phyloP scores from a whole-genome alignment of 2,888 invertebrate species.

The Limnephilus auricula region DNA sequence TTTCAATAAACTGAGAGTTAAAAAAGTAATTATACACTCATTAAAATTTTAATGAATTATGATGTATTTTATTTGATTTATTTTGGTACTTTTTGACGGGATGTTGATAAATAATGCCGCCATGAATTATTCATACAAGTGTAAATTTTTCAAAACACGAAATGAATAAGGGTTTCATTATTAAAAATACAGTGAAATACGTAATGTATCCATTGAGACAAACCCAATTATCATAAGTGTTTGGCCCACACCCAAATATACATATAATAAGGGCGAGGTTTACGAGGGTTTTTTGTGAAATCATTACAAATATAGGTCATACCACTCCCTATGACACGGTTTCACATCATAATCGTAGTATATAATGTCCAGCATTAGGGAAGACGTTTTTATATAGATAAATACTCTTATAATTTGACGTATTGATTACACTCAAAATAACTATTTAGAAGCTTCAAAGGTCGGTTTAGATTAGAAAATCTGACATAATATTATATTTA shows the following conservation, averaged over 20 bases:
- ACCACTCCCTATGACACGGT: conserved; percentile 9
- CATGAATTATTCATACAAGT: neutral
- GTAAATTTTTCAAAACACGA: neutral
- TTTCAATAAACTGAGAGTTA: no score
- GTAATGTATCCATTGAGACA: conserved; percentile 29
- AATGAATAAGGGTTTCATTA: conserved; percentile 24
- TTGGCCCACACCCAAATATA: conserved; percentile 23
- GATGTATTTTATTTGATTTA: no score
- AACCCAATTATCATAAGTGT: conserved; percentile 45
- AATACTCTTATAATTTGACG: neutral
- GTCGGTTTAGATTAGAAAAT: neutral
- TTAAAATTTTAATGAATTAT: neutral
- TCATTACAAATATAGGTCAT: conserved; percentile 34
- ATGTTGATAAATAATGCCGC: neutral
- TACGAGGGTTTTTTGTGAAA: neutral
- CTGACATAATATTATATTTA: neutral
- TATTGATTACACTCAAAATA: neutral
- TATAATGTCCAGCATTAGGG: neutral
- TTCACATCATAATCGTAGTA: neutral
- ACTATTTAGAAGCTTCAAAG: neutral
- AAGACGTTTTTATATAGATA: neutral
- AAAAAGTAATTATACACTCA: neutral
- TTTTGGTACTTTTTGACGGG: neutral
- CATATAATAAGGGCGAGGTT: conserved; percentile 12
- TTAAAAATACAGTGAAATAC: conserved; percentile 18